Percentiles rank a stretch among this genome's conserved stretches.
These are phyloP conservation scores for Petrophora chlorosata DNA, from an alignment of 2,888 invertebrate genomes.

Conservation along the genomic window DNA sequence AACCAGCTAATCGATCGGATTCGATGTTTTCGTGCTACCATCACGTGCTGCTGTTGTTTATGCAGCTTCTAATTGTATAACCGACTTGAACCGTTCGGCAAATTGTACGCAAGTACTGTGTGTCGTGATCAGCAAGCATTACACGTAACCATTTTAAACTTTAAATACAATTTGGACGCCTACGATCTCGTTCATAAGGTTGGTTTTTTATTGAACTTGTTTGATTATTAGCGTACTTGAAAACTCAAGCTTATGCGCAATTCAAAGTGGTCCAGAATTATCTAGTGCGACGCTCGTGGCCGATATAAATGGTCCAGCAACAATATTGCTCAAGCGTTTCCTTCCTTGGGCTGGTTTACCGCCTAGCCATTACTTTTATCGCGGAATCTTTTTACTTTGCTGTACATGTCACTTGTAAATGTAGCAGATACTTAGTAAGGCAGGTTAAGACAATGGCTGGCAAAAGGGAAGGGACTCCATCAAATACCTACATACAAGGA, in stretches of 20 bases:
- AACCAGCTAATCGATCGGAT: slow-evolving; percentile 1
- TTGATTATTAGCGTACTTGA: slow-evolving; percentile 4
- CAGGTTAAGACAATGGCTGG: no score
- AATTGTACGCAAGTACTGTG: slow-evolving; percentile 1
- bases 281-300: background rate
- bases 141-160: slow-evolving; percentile 2
- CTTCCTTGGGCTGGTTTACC: slow-evolving; percentile 2
- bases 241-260: slow-evolving; percentile 12
- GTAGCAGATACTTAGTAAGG: no score
- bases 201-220: background rate
- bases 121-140: slow-evolving; percentile 12
- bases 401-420: no score
- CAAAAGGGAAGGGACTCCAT: no score
- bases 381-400: background rate
- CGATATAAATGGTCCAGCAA: slow-evolving; percentile 8
- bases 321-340: slow-evolving; percentile 14
- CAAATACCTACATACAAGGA: no score
- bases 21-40: background rate
- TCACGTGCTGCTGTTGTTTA: background rate
- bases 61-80: background rate
- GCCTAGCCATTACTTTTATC: background rate
- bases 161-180: background rate
- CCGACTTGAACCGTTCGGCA: background rate
- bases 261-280: slow-evolving; percentile 11
- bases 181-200: background rate